Percentiles rank a stretch among this genome's conserved stretches.
Evolutionary conservation across 2,113 vertebrate species (phyloP).

Genomic region (Stercorarius parasiticus): DNA sequence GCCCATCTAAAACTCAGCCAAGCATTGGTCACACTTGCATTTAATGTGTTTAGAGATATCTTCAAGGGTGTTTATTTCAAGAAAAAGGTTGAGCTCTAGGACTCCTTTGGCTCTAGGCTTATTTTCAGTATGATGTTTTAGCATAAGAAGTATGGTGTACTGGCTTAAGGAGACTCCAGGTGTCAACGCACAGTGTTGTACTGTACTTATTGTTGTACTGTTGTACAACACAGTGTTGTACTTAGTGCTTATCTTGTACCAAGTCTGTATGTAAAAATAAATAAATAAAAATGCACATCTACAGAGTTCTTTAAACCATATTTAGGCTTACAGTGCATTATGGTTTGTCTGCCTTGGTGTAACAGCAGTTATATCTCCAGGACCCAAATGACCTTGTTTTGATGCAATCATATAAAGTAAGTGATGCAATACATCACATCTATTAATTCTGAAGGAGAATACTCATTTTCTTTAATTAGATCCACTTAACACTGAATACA

Average conservation of each 20-base stretch:
- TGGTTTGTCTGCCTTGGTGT: neutral
- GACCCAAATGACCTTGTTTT: neutral
- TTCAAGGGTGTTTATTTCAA: neutral
- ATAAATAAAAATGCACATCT: neutral
- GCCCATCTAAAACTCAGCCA: neutral
- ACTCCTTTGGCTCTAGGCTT: neutral
- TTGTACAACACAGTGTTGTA: too few relatives aligned
- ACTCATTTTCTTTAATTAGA: slow-evolving; percentile 54
- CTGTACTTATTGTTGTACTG: too few relatives aligned
- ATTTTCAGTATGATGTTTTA: neutral
- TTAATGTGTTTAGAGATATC: neutral
- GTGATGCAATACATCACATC: slow-evolving; percentile 59
- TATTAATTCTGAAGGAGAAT: slow-evolving; percentile 54
- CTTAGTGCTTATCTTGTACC: neutral
- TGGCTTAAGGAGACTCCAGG: neutral
- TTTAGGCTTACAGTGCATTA: neutral
- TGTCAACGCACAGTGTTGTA: neutral
- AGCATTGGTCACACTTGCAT: neutral
- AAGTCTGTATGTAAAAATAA: neutral
- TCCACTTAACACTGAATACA: neutral
- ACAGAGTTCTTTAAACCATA: neutral
- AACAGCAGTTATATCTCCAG: neutral
- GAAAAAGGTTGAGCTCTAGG: neutral
- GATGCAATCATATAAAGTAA: neutral
- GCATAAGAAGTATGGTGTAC: too few relatives aligned